These are phyloP conservation scores for Bucorvus abyssinicus DNA, from an alignment of 2,797 vertebrate genomes.

Conservation along the genomic window DNA sequence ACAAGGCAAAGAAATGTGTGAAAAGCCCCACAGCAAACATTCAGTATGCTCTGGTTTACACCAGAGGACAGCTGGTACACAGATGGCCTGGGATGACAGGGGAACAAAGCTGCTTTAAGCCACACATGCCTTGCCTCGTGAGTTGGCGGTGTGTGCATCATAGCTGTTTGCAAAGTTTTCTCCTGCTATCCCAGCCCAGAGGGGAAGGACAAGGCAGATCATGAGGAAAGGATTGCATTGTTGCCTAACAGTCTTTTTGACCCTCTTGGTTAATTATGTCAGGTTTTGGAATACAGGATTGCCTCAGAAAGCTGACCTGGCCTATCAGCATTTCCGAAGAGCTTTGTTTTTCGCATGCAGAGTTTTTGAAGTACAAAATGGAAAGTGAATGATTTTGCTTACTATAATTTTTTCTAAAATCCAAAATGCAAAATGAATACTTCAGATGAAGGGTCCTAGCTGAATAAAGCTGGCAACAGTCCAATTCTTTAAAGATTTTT, in stretches of 20 bases:
- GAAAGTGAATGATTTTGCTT: neutral
- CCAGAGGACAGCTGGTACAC: conserved; percentile 17
- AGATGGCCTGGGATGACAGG: neutral
- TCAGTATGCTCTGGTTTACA: neutral
- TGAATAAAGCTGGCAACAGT: neutral
- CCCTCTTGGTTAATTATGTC: neutral
- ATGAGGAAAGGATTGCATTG: neutral
- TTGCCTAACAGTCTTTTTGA: neutral
- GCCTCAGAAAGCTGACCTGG: neutral
- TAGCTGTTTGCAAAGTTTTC: neutral
- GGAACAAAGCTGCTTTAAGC: conserved; percentile 3
- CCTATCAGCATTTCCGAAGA: neutral
- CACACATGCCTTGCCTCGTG: accelerated
- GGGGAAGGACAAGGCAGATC: neutral
- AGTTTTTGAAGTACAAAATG: neutral
- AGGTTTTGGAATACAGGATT: neutral
- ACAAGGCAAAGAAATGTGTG: conserved; percentile 41
- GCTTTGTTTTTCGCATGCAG: neutral
- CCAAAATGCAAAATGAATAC: neutral
- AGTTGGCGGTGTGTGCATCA: accelerated
- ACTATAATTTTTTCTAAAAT: neutral
- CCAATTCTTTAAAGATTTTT: neutral
- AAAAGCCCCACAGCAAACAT: neutral
- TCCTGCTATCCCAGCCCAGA: neutral
- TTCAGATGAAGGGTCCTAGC: neutral